Evolutionary conservation across 1,140 invertebrate species (phyloP).

Genomic region (Batillaria attramentaria): DNA sequence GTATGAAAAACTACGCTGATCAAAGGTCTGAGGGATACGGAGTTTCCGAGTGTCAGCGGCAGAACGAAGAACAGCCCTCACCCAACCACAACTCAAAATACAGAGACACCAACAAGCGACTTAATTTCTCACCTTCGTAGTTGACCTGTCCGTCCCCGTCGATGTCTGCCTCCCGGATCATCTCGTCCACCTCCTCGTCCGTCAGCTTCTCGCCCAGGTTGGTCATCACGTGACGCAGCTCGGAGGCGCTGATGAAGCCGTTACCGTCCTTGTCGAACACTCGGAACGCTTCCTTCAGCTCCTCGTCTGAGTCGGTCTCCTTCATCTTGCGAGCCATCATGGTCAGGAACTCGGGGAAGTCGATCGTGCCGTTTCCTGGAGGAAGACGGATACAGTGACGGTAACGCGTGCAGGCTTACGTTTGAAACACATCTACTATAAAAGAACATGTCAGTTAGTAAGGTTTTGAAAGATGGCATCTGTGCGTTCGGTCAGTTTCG

Average conservation of each 20-base stretch:
- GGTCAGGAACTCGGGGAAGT: conserved; percentile 98
- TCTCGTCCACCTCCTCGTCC: conserved; percentile 91
- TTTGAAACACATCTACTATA: too few relatives aligned
- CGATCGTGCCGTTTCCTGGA: conserved; percentile 94
- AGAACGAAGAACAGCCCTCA: neutral
- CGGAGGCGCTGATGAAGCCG: conserved; percentile 76
- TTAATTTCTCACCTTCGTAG: conserved; percentile 40
- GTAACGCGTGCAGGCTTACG: too few relatives aligned
- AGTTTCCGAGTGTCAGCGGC: neutral
- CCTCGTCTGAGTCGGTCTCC: conserved; percentile 97
- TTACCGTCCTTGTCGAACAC: conserved; percentile 99
- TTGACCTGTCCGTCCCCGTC: conserved; percentile 81
- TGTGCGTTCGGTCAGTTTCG: too few relatives aligned
- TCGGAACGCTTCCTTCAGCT: conserved; percentile 98
- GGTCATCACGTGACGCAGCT: conserved; percentile 83
- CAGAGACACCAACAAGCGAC: too few relatives aligned
- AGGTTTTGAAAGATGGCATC: too few relatives aligned
- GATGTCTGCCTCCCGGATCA: conserved; percentile 92
- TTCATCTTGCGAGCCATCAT: conserved; percentile 96
- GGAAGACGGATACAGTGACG: too few relatives aligned
- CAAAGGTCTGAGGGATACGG: neutral
- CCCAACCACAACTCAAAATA: neutral
- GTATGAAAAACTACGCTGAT: neutral
- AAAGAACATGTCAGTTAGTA: too few relatives aligned
- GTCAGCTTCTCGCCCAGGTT: conserved; percentile 92